phyloP scores from a whole-genome alignment of 2,888 invertebrate species.

The Acanthopleura granulata region DNA sequence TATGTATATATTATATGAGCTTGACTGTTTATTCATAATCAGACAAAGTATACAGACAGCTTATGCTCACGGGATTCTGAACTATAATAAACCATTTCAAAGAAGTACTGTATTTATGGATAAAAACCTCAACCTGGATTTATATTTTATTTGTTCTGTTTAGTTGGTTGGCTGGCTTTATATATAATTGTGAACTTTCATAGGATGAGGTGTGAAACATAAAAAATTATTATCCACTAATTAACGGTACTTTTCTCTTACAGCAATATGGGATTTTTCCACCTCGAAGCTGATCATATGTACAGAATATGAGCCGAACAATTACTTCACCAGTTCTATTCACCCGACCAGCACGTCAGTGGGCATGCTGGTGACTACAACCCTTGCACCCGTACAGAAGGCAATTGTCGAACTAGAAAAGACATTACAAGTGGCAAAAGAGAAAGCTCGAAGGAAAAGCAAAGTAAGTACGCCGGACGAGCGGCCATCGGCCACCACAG shows the following conservation, averaged over 20 bases:
- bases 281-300: slow-evolving; percentile 2
- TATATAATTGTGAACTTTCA: too few species aligned
- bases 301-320: not conserved
- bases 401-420: not conserved
- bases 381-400: slow-evolving; percentile 6
- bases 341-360: not conserved
- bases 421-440: not conserved
- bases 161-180: too few species aligned
- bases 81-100: too few species aligned
- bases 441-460: not conserved
- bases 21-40: too few species aligned
- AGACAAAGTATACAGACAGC: too few species aligned
- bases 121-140: too few species aligned
- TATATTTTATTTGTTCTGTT: too few species aligned
- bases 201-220: too few species aligned
- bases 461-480: not conserved
- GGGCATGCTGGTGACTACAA: not conserved
- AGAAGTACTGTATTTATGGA: too few species aligned
- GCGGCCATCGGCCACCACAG: slow-evolving; percentile 2
- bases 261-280: not conserved
- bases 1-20: too few species aligned
- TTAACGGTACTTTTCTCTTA: not conserved
- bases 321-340: not conserved
- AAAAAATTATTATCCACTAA: too few species aligned
- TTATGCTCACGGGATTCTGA: too few species aligned